Evolutionary conservation across 2,113 vertebrate species (phyloP).

Genomic region (Trochalopteron elliotii): DNA sequence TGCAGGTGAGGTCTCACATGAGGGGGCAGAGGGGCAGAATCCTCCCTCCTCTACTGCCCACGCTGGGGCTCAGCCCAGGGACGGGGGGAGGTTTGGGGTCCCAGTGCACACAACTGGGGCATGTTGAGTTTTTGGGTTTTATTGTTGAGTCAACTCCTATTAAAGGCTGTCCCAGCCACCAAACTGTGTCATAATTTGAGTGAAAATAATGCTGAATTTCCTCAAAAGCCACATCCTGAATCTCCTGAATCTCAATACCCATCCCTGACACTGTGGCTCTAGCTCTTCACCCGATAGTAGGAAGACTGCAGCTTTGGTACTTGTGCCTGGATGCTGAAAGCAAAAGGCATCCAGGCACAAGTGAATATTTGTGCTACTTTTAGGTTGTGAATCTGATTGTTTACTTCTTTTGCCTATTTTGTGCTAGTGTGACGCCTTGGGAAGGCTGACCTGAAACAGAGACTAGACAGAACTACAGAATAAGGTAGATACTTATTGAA

Average conservation of each 20-base stretch:
- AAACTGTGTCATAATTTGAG: not conserved
- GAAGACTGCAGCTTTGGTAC: not conserved
- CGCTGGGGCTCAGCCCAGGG: not conserved
- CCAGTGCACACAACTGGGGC: accelerated
- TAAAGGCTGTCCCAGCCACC: not conserved
- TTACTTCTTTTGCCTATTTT: not conserved
- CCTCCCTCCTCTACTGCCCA: not conserved
- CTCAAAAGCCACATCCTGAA: not conserved
- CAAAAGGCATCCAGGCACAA: not conserved
- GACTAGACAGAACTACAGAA: not conserved
- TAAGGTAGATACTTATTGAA: too few relatives aligned
- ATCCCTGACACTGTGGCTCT: not conserved
- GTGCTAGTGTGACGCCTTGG: not conserved
- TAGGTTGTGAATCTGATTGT: not conserved
- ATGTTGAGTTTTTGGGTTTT: not conserved
- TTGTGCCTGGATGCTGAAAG: not conserved
- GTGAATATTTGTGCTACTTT: not conserved
- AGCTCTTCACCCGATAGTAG: not conserved
- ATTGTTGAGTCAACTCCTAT: not conserved
- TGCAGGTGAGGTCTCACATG: not conserved
- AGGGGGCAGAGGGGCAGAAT: not conserved
- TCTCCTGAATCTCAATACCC: not conserved
- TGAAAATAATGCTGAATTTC: not conserved
- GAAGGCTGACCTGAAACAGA: not conserved
- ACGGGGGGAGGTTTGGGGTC: not conserved